Base-by-base conservation (phyloP, 1,140 invertebrate species). In the Nephotettix cincticeps region DNA sequence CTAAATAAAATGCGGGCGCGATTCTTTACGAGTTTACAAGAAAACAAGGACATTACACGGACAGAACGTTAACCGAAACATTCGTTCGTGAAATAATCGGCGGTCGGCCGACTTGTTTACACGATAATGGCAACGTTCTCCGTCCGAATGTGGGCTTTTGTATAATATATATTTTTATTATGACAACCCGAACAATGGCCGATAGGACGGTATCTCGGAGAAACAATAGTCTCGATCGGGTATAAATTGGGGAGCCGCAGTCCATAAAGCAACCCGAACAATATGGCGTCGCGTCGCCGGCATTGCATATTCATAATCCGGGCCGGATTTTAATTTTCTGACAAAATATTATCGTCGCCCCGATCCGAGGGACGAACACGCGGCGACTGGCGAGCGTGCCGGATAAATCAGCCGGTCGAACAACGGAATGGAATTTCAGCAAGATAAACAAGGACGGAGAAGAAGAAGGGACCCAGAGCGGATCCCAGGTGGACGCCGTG, bases 401-500 rank as follows among this genome's bases (percentile, higher is more conserved):
- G 21, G 27, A 67, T 67, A 67, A 67, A 67, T 67, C 64, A 67
- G 14, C 17, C 2, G 17, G n/a, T n/a, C 19, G 28, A 29, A n/a
- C 17, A 43, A 67, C 64, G 30, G 64, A 45, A 67, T 45, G 64
- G 64, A 67, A 67, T 67, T 67, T 67, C 64, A 43, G 40, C 30
- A 61, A 65, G 63, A 65, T 67, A 67, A 67, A 67, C 64, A 67
- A 67, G 64, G 64, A 67, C 14, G 56, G 56, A 28, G 23, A 23
- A 61, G 4, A 1, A 11, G 9, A 11, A 11, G 17, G 6, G 36
- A 17, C 17, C 6, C 6, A 40, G 36, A 17, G 36, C 13, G 11
- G 47, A 11, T 14, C 32, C 64, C 64, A 67, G 64, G 64, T 67
- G 64, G 14, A 51, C n/a, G 6, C 6, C 47, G 6, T 17, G 47